Conservation (phyloP, 2,888 invertebrate genomes). For the Diplazon laetatorius region DNA sequence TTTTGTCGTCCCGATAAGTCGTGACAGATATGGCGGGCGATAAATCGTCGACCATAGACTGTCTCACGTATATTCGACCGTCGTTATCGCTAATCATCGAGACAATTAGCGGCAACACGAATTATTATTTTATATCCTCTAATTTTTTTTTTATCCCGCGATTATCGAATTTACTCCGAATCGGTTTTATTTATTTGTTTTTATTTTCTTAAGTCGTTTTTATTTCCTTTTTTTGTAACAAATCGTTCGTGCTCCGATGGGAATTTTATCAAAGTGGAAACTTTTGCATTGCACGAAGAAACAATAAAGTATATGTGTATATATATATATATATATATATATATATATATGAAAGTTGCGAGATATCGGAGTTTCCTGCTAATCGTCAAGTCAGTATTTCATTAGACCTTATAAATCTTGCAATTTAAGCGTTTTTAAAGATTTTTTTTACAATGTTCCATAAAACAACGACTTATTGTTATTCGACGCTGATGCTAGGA, state of each 20-base stretch:
- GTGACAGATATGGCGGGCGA: background rate
- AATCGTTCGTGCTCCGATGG: background rate
- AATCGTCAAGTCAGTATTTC: no score
- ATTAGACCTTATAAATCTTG: no score
- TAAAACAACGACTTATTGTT: background rate
- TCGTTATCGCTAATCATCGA: conserved; percentile 32
- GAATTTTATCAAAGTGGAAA: background rate
- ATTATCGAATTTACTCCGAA: background rate
- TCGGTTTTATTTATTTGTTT: no score
- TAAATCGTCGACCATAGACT: conserved; percentile 5
- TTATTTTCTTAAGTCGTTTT: no score
- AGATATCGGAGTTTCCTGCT: no score
- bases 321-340: no score
- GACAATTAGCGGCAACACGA: conserved; percentile 12
- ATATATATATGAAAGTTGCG: background rate
- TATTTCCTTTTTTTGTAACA: background rate
- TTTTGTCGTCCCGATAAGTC: background rate
- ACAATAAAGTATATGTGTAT: no score
- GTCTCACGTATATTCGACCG: conserved; percentile 18
- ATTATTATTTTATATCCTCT: no score
- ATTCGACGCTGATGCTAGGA: no score
- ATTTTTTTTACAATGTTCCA: no score
- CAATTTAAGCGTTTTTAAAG: no score
- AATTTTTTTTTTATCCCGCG: no score
- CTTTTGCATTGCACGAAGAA: background rate